Percentiles rank a stretch among this genome's conserved stretches.
These are phyloP conservation scores for Crocodylus rhombifer DNA, from an alignment of 2,797 vertebrate genomes.

Conservation along the genomic window DNA sequence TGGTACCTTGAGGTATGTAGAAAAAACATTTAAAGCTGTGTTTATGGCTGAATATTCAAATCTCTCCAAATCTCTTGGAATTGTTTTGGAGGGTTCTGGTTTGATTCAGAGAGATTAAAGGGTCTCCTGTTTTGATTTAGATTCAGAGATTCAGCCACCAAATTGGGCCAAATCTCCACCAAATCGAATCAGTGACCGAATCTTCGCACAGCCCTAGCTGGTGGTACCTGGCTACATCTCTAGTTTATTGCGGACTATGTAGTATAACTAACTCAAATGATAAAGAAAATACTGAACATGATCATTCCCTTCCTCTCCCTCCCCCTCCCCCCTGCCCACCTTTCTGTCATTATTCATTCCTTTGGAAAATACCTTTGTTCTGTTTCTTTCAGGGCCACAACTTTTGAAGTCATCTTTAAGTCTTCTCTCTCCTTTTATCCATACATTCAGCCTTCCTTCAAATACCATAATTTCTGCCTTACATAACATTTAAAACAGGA, in stretches of 20 bases:
- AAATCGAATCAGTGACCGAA: too few relatives aligned
- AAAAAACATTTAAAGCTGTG: too few relatives aligned
- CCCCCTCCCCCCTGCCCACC: not conserved
- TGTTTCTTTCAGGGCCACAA: not conserved
- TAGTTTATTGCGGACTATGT: not conserved
- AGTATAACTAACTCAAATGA: not conserved
- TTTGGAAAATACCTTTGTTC: not conserved
- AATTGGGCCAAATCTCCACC: too few relatives aligned
- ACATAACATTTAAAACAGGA: not conserved
- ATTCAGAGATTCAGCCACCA: too few relatives aligned
- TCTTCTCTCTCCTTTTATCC: not conserved
- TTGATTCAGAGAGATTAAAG: too few relatives aligned
- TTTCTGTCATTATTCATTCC: not conserved
- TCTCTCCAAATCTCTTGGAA: too few relatives aligned
- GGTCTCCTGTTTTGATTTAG: too few relatives aligned
- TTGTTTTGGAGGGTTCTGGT: too few relatives aligned
- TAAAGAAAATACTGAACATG: not conserved
- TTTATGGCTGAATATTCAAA: too few relatives aligned
- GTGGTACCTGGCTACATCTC: not conserved
- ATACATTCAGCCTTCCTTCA: not conserved
- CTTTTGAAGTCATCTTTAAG: not conserved
- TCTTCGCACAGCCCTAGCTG: too few relatives aligned
- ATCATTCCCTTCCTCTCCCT: not conserved
- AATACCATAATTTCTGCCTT: not conserved
- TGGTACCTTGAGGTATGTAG: too few relatives aligned